A percentile compares a stretch with the other conserved stretches of the same genome.
Evolutionary conservation across 92 coral and sea anemone species (phyloP).

Genomic region (Phenganax marumi): DNA sequence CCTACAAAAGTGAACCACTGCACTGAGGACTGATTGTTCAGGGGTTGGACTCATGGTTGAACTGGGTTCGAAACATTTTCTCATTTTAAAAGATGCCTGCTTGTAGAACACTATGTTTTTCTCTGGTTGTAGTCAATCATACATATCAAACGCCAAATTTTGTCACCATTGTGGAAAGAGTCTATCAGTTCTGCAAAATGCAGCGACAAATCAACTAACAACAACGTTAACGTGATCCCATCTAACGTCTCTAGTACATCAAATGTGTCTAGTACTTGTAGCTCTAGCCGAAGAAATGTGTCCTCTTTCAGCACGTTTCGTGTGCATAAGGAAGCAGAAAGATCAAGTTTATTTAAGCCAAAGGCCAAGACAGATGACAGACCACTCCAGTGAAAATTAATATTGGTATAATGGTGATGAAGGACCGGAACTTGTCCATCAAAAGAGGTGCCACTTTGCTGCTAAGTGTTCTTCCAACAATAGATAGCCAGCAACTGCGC

Average conservation of each 20-base stretch:
- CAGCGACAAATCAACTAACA: neutral
- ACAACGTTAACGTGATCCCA: slow-evolving; percentile 17
- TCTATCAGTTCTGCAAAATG: neutral
- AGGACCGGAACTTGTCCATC: slow-evolving; percentile 47
- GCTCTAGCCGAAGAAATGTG: neutral
- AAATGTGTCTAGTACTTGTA: slow-evolving; percentile 29
- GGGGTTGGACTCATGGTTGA: too few species aligned
- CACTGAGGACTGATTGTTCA: too few species aligned
- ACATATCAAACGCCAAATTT: neutral
- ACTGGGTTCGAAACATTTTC: too few species aligned
- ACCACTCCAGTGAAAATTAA: slow-evolving; percentile 40
- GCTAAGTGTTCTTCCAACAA: slow-evolving; percentile 23
- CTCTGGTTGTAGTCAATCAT: slow-evolving; percentile 45
- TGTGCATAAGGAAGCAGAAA: slow-evolving; percentile 52
- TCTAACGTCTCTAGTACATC: slow-evolving; percentile 27
- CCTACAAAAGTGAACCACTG: too few species aligned
- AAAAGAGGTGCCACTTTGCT: slow-evolving; percentile 55
- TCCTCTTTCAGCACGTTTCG: slow-evolving; percentile 40
- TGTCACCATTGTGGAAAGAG: slow-evolving; percentile 35
- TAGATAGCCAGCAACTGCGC: slow-evolving; percentile 27
- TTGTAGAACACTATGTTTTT: slow-evolving; percentile 23
- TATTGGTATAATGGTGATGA: slow-evolving; percentile 52
- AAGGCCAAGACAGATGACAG: slow-evolving; percentile 28
- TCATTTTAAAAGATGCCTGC: too few species aligned
- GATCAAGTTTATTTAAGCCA: slow-evolving; percentile 44